Evolutionary conservation across 2,113 vertebrate genomes (phyloP).

Genomic region (Solenodon paradoxus): DNA sequence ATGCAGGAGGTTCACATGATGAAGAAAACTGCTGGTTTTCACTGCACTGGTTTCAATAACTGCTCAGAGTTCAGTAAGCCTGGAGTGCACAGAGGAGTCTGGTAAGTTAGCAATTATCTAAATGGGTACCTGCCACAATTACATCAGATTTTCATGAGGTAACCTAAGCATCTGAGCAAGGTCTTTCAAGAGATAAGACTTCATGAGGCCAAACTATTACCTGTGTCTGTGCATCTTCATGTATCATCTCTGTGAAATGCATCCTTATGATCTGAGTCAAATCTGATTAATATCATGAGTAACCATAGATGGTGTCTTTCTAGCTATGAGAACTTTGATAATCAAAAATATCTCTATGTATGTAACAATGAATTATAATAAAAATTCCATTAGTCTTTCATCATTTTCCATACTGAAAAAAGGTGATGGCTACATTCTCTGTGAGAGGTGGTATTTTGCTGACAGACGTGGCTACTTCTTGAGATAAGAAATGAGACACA

Average conservation of each 20-base stretch:
- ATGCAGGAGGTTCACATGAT: neutral
- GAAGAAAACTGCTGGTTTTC: neutral
- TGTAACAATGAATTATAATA: neutral
- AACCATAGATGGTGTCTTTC: neutral
- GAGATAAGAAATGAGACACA: conserved; percentile 11
- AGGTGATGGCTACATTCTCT: neutral
- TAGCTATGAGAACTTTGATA: neutral
- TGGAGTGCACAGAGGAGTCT: neutral
- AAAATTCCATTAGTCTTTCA: neutral
- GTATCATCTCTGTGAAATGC: neutral
- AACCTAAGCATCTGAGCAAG: neutral
- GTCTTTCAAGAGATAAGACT: neutral
- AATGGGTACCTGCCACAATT: neutral
- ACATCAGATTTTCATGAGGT: neutral
- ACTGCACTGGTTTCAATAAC: neutral
- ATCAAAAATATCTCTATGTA: conserved; percentile 4
- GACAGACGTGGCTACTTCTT: neutral
- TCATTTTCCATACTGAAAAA: neutral
- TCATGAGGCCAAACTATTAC: neutral
- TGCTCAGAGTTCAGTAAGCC: neutral
- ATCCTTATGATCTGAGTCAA: neutral
- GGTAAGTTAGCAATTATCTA: neutral
- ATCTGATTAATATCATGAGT: neutral
- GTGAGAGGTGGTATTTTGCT: conserved; percentile 29
- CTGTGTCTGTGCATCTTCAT: neutral